Evolutionary conservation across 2,888 invertebrate genomes (phyloP).

Genomic region (Drosophila flavopinicola): DNA sequence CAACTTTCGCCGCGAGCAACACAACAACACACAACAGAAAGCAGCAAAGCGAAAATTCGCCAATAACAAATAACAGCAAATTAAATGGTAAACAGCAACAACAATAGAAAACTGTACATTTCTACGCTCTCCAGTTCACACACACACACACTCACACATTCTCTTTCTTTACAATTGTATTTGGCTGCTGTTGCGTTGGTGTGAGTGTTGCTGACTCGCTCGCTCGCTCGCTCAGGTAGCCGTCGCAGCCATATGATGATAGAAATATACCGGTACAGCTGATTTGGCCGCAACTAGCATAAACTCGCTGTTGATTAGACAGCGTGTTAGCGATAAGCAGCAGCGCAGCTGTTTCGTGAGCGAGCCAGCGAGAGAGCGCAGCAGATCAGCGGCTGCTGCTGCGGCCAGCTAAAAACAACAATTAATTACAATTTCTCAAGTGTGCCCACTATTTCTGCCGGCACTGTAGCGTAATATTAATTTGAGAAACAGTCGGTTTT

Average conservation of each 20-base stretch:
- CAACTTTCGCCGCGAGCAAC: constrained; percentile 54
- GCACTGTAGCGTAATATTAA: constrained; percentile 43
- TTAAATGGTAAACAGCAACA: constrained; percentile 21
- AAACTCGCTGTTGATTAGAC: constrained; percentile 52
- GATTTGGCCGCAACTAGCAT: constrained; percentile 68
- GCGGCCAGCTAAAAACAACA: neutral
- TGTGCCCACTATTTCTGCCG: constrained; percentile 36
- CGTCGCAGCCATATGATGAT: constrained; percentile 74
- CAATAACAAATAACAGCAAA: constrained; percentile 10
- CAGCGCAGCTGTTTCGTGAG: constrained; percentile 52
- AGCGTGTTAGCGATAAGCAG: constrained; percentile 41
- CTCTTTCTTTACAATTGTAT: constrained; percentile 19
- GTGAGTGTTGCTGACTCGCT: constrained; percentile 10
- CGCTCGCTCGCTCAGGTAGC: constrained; percentile 45
- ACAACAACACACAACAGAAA: too few relatives aligned
- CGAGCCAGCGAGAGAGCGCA: constrained; percentile 9
- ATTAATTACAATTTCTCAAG: neutral
- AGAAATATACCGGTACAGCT: constrained; percentile 77
- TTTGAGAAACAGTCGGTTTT: constrained; percentile 70
- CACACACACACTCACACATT: constrained; percentile 8
- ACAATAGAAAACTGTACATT: constrained; percentile 63
- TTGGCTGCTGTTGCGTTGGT: constrained; percentile 8
- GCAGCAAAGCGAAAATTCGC: constrained; percentile 8
- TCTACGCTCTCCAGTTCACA: constrained; percentile 18
- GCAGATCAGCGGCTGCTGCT: too few relatives aligned